Base-by-base conservation (phyloP, 2,888 invertebrate species). In the Cheilosia vulpina region DNA sequence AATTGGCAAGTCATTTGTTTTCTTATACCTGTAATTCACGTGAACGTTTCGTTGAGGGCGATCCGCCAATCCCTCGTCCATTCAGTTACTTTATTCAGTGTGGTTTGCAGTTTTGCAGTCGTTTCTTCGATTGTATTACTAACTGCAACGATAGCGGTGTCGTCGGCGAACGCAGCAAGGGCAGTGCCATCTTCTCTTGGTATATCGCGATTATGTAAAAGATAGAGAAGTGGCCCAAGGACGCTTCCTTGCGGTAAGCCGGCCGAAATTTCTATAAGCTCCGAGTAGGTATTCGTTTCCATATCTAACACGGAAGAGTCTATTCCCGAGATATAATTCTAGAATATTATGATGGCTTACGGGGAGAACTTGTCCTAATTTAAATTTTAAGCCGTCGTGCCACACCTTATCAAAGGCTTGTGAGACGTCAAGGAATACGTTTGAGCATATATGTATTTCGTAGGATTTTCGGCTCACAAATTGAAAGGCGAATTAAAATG, bases 221-320 rank as follows among this genome's bases (percentile, higher is more conserved):
- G 31, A 31, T 55, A 55, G 27, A 55, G 31, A 17, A 55, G 55
- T 27, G 24, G 53, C 24, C 53, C 53, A 13, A 53, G 27, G 27
- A 53, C 53, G 27, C 53, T 53, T 4, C 53, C 53, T 27, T 53
- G 53, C 53, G 53, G 53, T 53, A 43, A n/a, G n/a, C 43, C 43
- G 15, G 43, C 43, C 43, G 43, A 43, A 43, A 43, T 43, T 15
- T 43, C 43, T 43, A 1, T 43, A 43, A 43, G n/a, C 43, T 43
- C 43, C 43, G 43, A 43, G 43, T 43, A 43, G n/a, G 43, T 43
- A 43, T 43, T 43, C 43, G 43, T 15, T 43, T 15, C 43, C 43
- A 43, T 43, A 0, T 15, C n/a, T n/a, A n/a, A n/a, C n/a, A n/a
- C n/a, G n/a, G n/a, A n/a, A n/a, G n/a, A n/a, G n/a, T n/a, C n/a